Evolutionary conservation across 2,797 vertebrate genomes (phyloP).

Genomic region (Parambassis ranga): DNA sequence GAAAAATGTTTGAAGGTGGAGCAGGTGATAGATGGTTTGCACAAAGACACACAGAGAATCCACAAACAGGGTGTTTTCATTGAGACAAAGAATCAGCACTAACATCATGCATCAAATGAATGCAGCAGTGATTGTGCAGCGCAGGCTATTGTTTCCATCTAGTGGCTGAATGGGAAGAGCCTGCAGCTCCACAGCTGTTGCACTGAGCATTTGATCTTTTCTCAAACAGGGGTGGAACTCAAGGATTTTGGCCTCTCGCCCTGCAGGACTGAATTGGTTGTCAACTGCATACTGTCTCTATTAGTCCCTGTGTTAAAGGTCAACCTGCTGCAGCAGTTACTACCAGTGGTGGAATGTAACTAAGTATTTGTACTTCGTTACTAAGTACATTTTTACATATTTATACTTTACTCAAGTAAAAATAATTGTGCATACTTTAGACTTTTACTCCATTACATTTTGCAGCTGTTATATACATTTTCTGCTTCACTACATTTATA

Average conservation of each 20-base stretch:
- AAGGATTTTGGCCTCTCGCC: constrained; percentile 73
- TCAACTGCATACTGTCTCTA: constrained; percentile 72
- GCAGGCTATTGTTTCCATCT: constrained; percentile 81
- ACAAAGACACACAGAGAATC: constrained; percentile 13
- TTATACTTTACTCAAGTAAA: too few relatives aligned
- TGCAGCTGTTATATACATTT: too few relatives aligned
- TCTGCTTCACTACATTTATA: too few relatives aligned
- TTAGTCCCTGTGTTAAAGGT: constrained; percentile 53
- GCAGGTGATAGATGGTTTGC: not conserved
- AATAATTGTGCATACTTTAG: too few relatives aligned
- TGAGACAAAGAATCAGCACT: constrained; percentile 24
- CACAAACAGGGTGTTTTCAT: constrained; percentile 17
- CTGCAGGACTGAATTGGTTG: constrained; percentile 67
- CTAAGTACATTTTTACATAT: too few relatives aligned
- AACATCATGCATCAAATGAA: constrained; percentile 34
- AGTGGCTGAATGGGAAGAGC: constrained; percentile 75
- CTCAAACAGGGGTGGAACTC: constrained; percentile 70
- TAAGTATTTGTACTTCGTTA: too few relatives aligned
- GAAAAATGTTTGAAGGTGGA: not conserved
- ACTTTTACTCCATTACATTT: too few relatives aligned
- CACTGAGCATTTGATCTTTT: constrained; percentile 69
- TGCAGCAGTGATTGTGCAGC: constrained; percentile 14
- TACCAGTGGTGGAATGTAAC: too few relatives aligned
- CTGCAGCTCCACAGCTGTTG: constrained; percentile 65
- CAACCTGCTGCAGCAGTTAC: constrained; percentile 24